Percentiles rank a stretch among this genome's conserved stretches.
These are phyloP conservation scores for Semnornis frantzii DNA, from an alignment of 2,113 vertebrate genomes.

Conservation along the genomic window DNA sequence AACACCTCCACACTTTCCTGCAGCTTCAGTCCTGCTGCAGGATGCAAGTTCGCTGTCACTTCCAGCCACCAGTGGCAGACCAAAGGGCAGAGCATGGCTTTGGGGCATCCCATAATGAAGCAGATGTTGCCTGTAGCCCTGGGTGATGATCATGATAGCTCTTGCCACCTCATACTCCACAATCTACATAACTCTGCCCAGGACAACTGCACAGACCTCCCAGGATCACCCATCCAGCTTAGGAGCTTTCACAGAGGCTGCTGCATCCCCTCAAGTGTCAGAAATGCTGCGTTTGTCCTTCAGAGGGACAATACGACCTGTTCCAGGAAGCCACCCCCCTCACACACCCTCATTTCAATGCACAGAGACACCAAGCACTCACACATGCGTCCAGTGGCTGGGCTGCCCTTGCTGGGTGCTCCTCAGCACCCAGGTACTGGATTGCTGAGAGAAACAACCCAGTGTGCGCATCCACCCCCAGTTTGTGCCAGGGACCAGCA, in stretches of 20 bases:
- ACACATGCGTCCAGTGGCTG: fast-evolving
- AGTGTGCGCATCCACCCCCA: fast-evolving
- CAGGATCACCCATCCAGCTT: fast-evolving
- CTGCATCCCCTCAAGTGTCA: background rate
- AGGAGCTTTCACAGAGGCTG: background rate
- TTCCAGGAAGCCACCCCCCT: background rate
- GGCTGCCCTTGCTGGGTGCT: background rate
- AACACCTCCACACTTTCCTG: fast-evolving
- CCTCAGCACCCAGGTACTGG: no score
- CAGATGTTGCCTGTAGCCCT: background rate
- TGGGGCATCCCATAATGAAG: background rate
- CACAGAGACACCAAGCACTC: background rate
- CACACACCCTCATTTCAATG: background rate
- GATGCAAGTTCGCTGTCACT: no score
- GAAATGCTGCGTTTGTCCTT: background rate
- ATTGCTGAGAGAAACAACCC: background rate
- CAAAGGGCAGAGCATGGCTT: fast-evolving
- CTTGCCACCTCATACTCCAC: background rate
- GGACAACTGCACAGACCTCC: background rate
- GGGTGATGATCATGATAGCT: background rate
- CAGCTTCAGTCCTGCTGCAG: background rate
- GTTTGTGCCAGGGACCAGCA: background rate
- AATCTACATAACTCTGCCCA: background rate
- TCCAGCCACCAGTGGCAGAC: fast-evolving
- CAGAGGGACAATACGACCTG: background rate